Percentiles rank a stretch among this genome's conserved stretches.
phyloP scores from a whole-genome alignment of 2,113 vertebrate genomes.

The Campylomormyrus tamandua region DNA sequence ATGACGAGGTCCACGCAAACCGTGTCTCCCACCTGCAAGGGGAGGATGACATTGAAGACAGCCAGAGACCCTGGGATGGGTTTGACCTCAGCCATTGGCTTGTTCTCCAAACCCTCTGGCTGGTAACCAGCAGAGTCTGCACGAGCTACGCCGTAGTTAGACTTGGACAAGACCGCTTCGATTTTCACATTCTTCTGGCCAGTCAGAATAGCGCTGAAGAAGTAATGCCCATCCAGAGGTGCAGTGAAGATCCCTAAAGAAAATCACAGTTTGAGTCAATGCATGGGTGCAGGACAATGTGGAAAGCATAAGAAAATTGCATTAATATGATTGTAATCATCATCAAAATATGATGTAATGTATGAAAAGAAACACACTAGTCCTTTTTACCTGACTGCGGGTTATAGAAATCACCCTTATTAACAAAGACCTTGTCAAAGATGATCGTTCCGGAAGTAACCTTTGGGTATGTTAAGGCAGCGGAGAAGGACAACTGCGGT shows the following conservation, averaged over 20 bases:
- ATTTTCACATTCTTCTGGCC: conserved; percentile 80
- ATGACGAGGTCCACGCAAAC: conserved; percentile 87
- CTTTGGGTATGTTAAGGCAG: conserved; percentile 70
- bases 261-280: background rate
- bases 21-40: conserved; percentile 69
- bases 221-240: conserved; percentile 75
- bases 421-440: conserved; percentile 82
- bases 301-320: background rate
- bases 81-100: conserved; percentile 72
- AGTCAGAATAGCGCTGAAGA: conserved; percentile 80
- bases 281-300: background rate
- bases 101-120: conserved; percentile 86
- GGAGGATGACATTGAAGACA: conserved; percentile 81
- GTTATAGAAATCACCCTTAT: conserved; percentile 76
- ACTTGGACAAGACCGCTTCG: conserved; percentile 85
- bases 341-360: background rate
- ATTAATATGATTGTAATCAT: background rate
- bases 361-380: background rate
- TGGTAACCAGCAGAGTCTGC: conserved; percentile 84
- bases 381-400: conserved; percentile 62
- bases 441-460: conserved; percentile 72
- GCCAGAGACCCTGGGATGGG: conserved; percentile 71
- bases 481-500: conserved; percentile 77
- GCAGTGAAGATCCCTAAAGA: conserved; percentile 76
- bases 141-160: conserved; percentile 80